phyloP scores from a whole-genome alignment of 2,888 invertebrate genomes.

The Sycophila texana region DNA sequence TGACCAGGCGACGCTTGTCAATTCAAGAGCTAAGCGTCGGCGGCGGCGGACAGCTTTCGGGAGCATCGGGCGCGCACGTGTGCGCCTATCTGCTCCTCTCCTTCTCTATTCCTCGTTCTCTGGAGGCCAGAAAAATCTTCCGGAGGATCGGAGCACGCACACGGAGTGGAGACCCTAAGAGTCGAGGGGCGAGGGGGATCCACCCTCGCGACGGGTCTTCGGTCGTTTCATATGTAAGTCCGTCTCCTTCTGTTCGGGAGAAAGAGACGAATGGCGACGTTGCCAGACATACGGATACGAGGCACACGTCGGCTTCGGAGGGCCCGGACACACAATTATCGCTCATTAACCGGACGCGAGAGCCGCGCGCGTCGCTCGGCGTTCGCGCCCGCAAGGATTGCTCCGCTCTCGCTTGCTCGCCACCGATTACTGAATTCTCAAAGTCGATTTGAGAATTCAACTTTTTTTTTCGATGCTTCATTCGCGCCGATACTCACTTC shows the following conservation, averaged over 20 bases:
- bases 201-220: constrained; percentile 22
- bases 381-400: too few species aligned
- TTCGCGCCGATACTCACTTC: too few species aligned
- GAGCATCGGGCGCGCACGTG: constrained; percentile 44
- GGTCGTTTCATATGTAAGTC: neutral
- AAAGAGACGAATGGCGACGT: constrained; percentile 26
- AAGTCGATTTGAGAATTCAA: too few species aligned
- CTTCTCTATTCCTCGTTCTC: neutral
- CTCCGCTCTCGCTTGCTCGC: too few species aligned
- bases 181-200: constrained; percentile 1
- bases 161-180: too few species aligned
- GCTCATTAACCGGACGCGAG: constrained; percentile 47
- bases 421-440: too few species aligned
- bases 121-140: neutral
- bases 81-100: constrained; percentile 9
- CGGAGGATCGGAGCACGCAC: neutral
- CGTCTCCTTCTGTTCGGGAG: neutral
- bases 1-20: too few species aligned
- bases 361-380: neutral
- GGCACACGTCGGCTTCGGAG: neutral
- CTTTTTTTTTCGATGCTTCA: too few species aligned
- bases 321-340: constrained; percentile 47
- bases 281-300: constrained; percentile 33
- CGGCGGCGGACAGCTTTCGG: neutral
- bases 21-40: too few species aligned